Percentiles rank a stretch among this genome's conserved stretches.
Evolutionary conservation across 2,888 invertebrate genomes (phyloP).

Genomic region (Stenolophus ochropezus): DNA sequence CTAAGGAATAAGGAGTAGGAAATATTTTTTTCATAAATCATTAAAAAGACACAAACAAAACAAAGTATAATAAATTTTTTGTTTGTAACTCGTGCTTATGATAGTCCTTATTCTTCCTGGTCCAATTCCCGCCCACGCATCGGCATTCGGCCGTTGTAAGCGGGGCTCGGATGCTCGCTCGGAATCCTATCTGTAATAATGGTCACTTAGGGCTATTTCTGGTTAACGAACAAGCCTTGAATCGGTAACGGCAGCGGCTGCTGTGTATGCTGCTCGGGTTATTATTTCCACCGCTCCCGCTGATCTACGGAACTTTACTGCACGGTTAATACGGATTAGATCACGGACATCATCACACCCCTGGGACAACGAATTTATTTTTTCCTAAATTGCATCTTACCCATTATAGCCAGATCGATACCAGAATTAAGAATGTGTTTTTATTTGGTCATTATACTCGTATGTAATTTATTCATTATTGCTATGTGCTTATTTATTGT

Average conservation of each 20-base stretch:
- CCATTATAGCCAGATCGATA: neutral
- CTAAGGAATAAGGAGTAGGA: no score
- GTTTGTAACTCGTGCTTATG: no score
- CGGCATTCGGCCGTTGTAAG: constrained; percentile 7
- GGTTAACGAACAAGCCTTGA: constrained; percentile 63
- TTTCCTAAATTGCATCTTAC: constrained; percentile 39
- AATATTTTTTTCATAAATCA: no score
- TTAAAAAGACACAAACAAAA: no score
- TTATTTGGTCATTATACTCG: neutral
- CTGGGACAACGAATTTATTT: constrained; percentile 19
- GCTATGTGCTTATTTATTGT: neutral
- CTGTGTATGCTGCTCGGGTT: constrained; percentile 46
- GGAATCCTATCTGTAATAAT: constrained; percentile 62
- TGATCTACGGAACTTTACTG: constrained; percentile 28
- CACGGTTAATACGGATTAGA: constrained; percentile 23
- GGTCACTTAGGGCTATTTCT: constrained; percentile 64
- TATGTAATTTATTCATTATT: neutral
- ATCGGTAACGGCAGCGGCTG: constrained; percentile 46
- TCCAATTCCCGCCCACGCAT: neutral
- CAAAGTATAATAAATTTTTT: no score
- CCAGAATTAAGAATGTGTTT: constrained; percentile 6
- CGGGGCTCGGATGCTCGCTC: constrained; percentile 28
- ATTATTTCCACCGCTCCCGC: constrained; percentile 49
- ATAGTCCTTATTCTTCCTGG: neutral
- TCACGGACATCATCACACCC: constrained; percentile 22